Base-by-base conservation (phyloP, 1,140 invertebrate genomes). In the Pomacea maculata region DNA sequence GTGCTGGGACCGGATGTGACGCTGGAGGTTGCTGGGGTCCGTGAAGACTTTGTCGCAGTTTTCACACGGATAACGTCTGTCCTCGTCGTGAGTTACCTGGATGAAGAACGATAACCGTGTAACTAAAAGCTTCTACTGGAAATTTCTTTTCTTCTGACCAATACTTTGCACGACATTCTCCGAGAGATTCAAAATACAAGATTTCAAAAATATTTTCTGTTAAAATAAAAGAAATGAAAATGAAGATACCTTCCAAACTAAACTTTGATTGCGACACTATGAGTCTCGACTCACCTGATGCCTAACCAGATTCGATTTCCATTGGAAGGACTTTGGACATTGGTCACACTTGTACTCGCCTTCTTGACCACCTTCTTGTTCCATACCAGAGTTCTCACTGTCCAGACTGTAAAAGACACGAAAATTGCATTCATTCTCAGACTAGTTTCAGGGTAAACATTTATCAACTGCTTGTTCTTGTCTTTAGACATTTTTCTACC, bases 41-140 rank as follows among this genome's bases (percentile, higher is more conserved):
- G 96, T 96, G 93, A 98, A 99, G 86, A 96, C 94, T 94, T 97
- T 97, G 83, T 95, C 94, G 90, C 97, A 99, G 90, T 98, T 97
- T 89, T 98, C 97, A 92, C 97, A 99, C 52, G 95, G 94, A 91
- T 97, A 99, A n/a, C 90, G 95, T 57, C 92, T 79, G 29, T 83
- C 83, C 10, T 83, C 82, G 72, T 86, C 84, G 61, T 87, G 85
- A 7, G 83, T 81, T 29, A 85, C 94, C 85, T 86, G 83, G 34
- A 77, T 80, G 65, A 45, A 45, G 34, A 21, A 45, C 79, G 74
- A 19, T 15, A 70, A 84, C 72, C n/a, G 7, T 19, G 65, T 63
- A 25, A 54, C 61, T 17, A 57, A 15, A 21, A n/a, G 65, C 7
- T 34, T 29, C 34, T 19, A 45, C 19, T 67, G 61, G 70, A 45